phyloP scores from a whole-genome alignment of 2,113 vertebrate species.

The Marmota flaviventris region DNA sequence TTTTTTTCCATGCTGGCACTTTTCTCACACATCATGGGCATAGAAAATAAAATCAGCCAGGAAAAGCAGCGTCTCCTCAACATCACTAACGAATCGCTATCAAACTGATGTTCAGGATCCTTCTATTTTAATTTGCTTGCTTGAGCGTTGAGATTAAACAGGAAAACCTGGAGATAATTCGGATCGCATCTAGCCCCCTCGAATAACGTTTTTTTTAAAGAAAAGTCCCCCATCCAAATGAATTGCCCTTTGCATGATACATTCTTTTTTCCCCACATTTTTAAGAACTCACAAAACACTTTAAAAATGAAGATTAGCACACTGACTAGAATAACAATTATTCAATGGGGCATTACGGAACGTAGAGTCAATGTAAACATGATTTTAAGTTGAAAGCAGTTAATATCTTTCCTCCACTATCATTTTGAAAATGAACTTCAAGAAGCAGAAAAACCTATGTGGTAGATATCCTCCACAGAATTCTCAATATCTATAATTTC shows the following conservation, averaged over 20 bases:
- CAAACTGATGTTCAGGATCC: constrained; percentile 67
- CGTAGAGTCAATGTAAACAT: constrained; percentile 53
- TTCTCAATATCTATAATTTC: constrained; percentile 34
- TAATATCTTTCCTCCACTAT: constrained; percentile 41
- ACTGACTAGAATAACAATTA: constrained; percentile 11
- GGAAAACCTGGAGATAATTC: constrained; percentile 64
- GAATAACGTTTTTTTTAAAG: constrained; percentile 57
- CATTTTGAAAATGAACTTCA: not conserved
- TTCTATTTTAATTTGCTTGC: constrained; percentile 48
- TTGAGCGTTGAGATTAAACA: constrained; percentile 61
- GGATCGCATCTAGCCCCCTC: not conserved
- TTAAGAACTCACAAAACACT: constrained; percentile 55
- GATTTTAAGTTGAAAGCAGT: constrained; percentile 29
- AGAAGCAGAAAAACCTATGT: not conserved
- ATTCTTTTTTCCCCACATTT: constrained; percentile 50
- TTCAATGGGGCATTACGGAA: not conserved
- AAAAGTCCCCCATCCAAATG: constrained; percentile 45
- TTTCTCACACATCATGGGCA: constrained; percentile 67
- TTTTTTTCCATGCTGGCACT: constrained; percentile 75
- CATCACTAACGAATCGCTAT: not conserved
- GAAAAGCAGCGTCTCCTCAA: constrained; percentile 17
- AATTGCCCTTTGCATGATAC: constrained; percentile 64
- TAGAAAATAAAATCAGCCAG: constrained; percentile 79
- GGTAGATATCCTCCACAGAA: not conserved
- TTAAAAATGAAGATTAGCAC: constrained; percentile 47